Conservation (phyloP, 2,113 vertebrate genomes). For the Phrynosoma blainvillii region DNA sequence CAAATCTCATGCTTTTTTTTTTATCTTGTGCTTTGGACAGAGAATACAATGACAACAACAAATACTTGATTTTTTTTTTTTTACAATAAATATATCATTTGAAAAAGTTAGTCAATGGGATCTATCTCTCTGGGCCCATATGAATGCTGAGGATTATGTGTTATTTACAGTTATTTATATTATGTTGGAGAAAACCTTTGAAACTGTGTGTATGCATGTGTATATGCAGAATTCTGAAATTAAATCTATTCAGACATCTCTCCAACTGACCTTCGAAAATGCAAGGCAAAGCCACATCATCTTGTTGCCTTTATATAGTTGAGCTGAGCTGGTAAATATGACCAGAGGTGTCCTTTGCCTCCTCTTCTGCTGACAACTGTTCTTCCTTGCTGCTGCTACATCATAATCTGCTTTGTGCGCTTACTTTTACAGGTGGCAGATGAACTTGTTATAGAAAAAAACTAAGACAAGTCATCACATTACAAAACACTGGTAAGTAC, state of each 20-base stretch:
- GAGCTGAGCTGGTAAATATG: neutral
- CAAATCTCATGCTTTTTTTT: constrained; percentile 62
- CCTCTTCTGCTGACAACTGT: neutral
- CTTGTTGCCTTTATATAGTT: constrained; percentile 4
- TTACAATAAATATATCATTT: constrained; percentile 50
- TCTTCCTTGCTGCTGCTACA: neutral
- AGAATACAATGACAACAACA: constrained; percentile 52
- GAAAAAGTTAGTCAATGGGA: constrained; percentile 43
- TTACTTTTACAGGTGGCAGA: neutral
- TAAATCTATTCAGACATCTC: constrained; percentile 1
- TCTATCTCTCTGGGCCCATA: constrained; percentile 58
- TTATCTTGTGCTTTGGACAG: constrained; percentile 69
- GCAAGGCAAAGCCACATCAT: neutral
- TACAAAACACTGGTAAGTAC: neutral
- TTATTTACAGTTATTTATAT: constrained; percentile 38
- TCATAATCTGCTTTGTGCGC: neutral
- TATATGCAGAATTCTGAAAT: constrained; percentile 13
- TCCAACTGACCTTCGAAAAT: constrained; percentile 23
- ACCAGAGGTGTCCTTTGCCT: neutral
- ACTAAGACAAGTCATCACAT: neutral
- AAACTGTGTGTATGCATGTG: constrained; percentile 20
- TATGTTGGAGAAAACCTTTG: constrained; percentile 25
- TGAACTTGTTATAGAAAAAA: neutral
- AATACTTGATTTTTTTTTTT: constrained; percentile 10
- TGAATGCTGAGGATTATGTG: constrained; percentile 28